A percentile compares a stretch with the other conserved stretches of the same genome.
Evolutionary conservation across 2,113 vertebrate genomes (phyloP).

Genomic region (Polypterus senegalus): DNA sequence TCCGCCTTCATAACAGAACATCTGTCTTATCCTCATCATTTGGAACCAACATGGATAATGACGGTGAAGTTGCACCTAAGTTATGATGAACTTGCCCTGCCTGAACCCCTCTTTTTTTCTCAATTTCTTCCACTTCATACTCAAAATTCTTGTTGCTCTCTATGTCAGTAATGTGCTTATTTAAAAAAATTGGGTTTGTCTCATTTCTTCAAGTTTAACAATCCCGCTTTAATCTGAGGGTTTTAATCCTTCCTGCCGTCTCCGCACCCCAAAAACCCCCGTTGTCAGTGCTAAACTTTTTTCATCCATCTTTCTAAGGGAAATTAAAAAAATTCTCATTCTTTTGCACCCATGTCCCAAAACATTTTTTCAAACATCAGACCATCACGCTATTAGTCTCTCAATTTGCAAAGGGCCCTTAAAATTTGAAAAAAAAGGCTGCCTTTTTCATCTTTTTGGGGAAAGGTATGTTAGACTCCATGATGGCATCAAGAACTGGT

Average conservation of each 20-base stretch:
- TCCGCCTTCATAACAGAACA: background rate
- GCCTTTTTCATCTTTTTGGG: background rate
- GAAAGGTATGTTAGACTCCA: conserved; percentile 9
- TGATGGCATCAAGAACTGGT: conserved; percentile 17
- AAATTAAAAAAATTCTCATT: conserved; percentile 19
- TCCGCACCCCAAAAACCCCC: conserved; percentile 21
- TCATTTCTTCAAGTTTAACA: conserved; percentile 16
- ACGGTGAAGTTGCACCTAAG: background rate
- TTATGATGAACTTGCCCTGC: conserved; percentile 1
- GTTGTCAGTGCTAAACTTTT: conserved; percentile 13
- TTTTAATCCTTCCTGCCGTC: conserved; percentile 5
- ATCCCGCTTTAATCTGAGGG: conserved; percentile 8
- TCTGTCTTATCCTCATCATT: background rate
- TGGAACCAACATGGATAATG: background rate
- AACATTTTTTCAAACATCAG: conserved; percentile 6
- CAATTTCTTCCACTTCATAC: background rate
- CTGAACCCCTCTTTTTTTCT: background rate
- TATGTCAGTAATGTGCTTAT: conserved; percentile 10
- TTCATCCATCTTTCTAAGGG: background rate
- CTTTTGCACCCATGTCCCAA: conserved; percentile 19
- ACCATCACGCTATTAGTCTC: background rate
- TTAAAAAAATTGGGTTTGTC: conserved; percentile 8
- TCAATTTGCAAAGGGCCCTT: background rate
- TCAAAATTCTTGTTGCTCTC: conserved; percentile 19
- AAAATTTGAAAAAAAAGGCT: conserved; percentile 20